These are phyloP conservation scores for Merops nubicus DNA, from an alignment of 2,113 vertebrate genomes.

Conservation along the genomic window DNA sequence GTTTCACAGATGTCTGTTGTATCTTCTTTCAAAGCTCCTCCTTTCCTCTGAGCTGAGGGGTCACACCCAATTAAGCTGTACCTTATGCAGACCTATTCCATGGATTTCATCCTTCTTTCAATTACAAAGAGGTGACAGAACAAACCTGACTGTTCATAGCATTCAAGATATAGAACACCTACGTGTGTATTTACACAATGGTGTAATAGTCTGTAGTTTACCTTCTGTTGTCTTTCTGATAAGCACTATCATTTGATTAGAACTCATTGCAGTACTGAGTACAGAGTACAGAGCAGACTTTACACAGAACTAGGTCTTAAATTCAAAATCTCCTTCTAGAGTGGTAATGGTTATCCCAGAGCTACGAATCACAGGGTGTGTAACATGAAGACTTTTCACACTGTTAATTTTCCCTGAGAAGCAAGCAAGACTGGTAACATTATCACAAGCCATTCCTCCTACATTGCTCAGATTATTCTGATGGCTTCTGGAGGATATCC, in stretches of 20 bases:
- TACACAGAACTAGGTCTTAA: neutral
- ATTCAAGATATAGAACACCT: neutral
- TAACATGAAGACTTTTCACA: neutral
- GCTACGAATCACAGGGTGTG: neutral
- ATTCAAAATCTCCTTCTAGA: neutral
- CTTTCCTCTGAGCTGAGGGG: neutral
- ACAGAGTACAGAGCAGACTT: neutral
- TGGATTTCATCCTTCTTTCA: neutral
- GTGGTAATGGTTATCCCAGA: neutral
- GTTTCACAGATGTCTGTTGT: fast-evolving
- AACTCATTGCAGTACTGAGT: neutral
- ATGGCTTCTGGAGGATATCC: neutral
- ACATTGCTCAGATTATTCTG: neutral
- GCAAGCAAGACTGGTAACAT: neutral
- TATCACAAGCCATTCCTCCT: neutral
- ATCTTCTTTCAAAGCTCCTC: neutral
- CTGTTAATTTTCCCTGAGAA: neutral
- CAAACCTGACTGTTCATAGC: neutral
- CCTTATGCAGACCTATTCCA: neutral
- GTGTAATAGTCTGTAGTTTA: neutral
- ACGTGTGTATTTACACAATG: neutral
- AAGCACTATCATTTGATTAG: neutral
- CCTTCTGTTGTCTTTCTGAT: neutral
- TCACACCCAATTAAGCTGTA: neutral
- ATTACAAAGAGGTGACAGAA: neutral